A percentile compares a stretch with the other conserved stretches of the same genome.
phyloP scores from a whole-genome alignment of 2,113 vertebrate species.

The Athene noctua region DNA sequence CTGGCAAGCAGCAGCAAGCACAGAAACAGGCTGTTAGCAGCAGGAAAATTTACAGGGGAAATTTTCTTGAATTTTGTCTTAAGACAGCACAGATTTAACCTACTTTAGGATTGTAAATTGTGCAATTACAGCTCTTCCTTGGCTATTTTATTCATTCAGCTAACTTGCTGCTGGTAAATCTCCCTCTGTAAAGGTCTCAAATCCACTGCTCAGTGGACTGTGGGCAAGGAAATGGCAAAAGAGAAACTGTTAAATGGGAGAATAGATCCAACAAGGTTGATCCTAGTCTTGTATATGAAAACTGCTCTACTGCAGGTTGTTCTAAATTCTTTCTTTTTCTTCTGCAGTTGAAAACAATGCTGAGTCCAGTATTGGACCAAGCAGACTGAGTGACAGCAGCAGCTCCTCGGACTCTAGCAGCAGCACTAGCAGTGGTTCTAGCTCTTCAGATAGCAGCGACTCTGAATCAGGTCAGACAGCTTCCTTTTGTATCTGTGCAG shows the following conservation, averaged over 20 bases:
- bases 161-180: neutral
- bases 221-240: neutral
- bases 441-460: constrained; percentile 81
- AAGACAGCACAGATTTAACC: neutral
- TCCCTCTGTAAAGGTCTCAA: neutral
- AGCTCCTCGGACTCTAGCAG: neutral
- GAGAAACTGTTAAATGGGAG: neutral
- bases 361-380: neutral
- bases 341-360: constrained; percentile 59
- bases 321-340: neutral
- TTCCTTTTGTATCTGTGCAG: neutral
- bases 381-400: constrained; percentile 74
- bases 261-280: neutral
- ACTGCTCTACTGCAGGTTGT: neutral
- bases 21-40: neutral
- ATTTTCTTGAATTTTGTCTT: neutral
- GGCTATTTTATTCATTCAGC: neutral
- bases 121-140: neutral
- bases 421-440: constrained; percentile 71
- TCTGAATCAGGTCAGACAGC: constrained; percentile 85
- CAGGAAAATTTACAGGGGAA: neutral
- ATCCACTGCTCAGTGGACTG: neutral
- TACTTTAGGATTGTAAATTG: neutral
- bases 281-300: neutral
- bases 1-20: neutral